Evolutionary conservation across 2,888 invertebrate species (phyloP), one percentile per base, ranked within the genome.

Genomic region (Sympetrum striolatum): DNA sequence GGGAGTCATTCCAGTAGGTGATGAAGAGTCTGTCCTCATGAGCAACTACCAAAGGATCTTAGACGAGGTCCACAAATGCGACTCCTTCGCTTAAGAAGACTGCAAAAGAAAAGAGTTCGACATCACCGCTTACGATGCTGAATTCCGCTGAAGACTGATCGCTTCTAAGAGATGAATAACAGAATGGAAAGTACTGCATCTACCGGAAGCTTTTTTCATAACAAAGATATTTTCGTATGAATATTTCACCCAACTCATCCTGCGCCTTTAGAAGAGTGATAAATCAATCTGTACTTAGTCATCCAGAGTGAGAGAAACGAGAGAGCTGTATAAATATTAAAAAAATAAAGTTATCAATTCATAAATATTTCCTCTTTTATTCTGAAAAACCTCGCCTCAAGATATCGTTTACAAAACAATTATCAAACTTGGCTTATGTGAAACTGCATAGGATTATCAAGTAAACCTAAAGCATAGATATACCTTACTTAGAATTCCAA

Each of bases 61-160:
- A 22, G 86, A 86, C 6, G 60, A 58, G 37, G 86, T 86, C n/a
- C 37, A 58, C n/a, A 14, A 35, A 22, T 86, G 86, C 39, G 86
- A 86, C n/a, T 22, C 86, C 15, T 60, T 37, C 10, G 86, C 39
- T 22, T 86, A 58, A 60, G 39, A n/a, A 60, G 18, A 86, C 37
- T 35, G 58, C 58, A 12, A 37, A 37, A 86, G 25, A 35, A 86
- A 86, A 31, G 53, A 86, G 37, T 37, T n/a, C 31, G 6, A 10
- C 22, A 10, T 60, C 37, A 60, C 2, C 10, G 1, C 0, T 64
- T 2, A 2, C 2, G 31, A 73, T 58, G 5, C 64, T 60, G 86
- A n/a, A n/a, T n/a, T n/a, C n/a, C n/a, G n/a, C n/a, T n/a, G n/a
- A 82, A 86, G 86, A 64, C 86, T 86, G 86, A 64, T 37, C 37